A percentile compares a stretch with the other conserved stretches of the same genome.
phyloP scores from a whole-genome alignment of 1,140 invertebrate species.

The Drosophila auraria region DNA sequence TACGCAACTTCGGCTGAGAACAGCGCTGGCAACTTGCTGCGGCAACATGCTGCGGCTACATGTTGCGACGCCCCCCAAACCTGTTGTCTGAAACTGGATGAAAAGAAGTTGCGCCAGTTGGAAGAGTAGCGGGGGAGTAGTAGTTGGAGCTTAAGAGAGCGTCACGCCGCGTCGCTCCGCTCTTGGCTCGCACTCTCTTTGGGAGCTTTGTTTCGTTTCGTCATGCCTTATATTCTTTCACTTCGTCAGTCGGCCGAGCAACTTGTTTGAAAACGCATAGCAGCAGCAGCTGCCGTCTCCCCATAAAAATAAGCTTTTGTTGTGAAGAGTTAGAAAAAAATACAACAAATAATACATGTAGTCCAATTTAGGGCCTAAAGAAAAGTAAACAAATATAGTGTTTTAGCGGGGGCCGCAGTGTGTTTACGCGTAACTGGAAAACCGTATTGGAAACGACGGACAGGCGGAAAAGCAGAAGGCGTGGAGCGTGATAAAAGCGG shows the following conservation, averaged over 20 bases:
- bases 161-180: neutral
- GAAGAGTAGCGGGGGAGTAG: constrained; percentile 1
- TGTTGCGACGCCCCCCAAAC: constrained; percentile 15
- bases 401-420: neutral
- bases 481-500: constrained; percentile 76
- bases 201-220: constrained; percentile 59
- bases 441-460: constrained; percentile 53
- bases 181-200: constrained; percentile 20
- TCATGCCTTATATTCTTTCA: constrained; percentile 42
- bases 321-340: constrained; percentile 2
- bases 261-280: constrained; percentile 64
- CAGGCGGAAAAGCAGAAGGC: constrained; percentile 59
- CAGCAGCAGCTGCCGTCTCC: constrained; percentile 5
- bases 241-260: constrained; percentile 64
- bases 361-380: neutral
- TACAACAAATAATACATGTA: constrained; percentile 2
- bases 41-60: constrained; percentile 30
- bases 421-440: constrained; percentile 49
- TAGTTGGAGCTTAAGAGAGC: constrained; percentile 30
- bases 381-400: constrained; percentile 54
- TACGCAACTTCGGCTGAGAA: constrained; percentile 36
- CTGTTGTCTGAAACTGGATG: constrained; percentile 22
- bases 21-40: constrained; percentile 43
- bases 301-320: constrained; percentile 18
- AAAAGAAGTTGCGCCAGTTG: neutral